Percentiles rank a stretch among this genome's conserved stretches.
These are phyloP conservation scores for Eulemur coronatus DNA, from an alignment of 2,797 vertebrate genomes.

Conservation along the genomic window DNA sequence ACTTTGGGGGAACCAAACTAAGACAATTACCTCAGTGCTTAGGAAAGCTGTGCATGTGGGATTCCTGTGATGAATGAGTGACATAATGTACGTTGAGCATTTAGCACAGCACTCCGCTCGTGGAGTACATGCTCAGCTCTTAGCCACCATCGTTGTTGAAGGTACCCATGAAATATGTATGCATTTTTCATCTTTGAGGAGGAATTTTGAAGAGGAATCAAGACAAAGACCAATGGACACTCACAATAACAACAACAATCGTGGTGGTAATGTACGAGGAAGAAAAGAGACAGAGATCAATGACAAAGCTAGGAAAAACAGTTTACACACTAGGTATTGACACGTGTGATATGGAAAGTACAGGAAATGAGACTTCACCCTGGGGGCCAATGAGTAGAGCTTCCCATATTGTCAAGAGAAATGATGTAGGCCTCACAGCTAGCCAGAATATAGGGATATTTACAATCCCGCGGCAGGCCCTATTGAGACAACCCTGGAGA, in stretches of 20 bases:
- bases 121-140: not conserved
- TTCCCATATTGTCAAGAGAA: not conserved
- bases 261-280: not conserved
- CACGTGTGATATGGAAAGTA: not conserved
- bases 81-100: not conserved
- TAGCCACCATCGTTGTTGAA: not conserved
- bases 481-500: not conserved
- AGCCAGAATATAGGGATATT: not conserved
- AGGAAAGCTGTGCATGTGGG: not conserved
- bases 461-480: not conserved
- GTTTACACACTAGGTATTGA: not conserved
- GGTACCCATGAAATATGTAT: not conserved
- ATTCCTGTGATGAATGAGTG: not conserved
- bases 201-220: not conserved
- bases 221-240: not conserved
- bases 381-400: not conserved
- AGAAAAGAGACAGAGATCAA: not conserved
- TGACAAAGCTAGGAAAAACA: not conserved
- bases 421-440: not conserved
- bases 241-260: not conserved
- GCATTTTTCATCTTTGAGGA: not conserved
- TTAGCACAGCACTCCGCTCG: accelerated
- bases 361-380: not conserved
- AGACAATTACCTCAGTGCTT: not conserved
- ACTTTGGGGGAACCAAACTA: not conserved